Evolutionary conservation across 2,797 vertebrate genomes (phyloP).

Genomic region (Coccyzus lansbergi): DNA sequence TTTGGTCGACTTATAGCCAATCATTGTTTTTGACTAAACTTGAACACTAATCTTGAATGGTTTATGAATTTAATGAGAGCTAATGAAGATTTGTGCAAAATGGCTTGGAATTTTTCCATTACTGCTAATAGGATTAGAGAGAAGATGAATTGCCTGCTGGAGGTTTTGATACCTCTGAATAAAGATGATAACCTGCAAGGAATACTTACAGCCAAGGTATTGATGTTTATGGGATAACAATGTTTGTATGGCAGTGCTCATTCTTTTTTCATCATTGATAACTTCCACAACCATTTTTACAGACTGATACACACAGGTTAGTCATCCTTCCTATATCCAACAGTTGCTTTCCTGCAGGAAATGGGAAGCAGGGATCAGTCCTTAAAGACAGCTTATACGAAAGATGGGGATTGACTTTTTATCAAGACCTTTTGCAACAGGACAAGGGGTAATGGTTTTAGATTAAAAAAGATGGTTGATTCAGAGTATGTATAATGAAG

Average conservation of each 20-base stretch:
- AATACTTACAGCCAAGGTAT: neutral
- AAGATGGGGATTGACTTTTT: too few species aligned
- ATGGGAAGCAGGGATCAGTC: neutral
- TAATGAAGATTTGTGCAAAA: neutral
- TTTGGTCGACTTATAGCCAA: neutral
- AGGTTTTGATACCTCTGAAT: neutral
- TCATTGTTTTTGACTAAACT: neutral
- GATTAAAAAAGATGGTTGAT: too few species aligned
- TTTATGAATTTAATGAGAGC: neutral
- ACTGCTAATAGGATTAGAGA: constrained; percentile 2
- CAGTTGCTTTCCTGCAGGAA: neutral
- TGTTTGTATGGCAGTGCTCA: neutral
- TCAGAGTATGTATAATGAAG: too few species aligned
- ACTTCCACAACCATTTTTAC: neutral
- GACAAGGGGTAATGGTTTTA: too few species aligned
- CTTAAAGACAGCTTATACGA: too few species aligned
- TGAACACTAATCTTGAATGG: neutral
- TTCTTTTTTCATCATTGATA: neutral
- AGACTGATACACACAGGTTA: neutral
- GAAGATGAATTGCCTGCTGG: neutral
- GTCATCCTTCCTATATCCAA: neutral
- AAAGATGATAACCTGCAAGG: neutral
- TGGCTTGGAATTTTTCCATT: neutral
- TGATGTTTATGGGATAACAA: neutral
- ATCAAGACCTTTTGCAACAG: too few species aligned